Evolutionary conservation across 2,888 invertebrate species (phyloP).

Genomic region (Polydesmus complanatus): DNA sequence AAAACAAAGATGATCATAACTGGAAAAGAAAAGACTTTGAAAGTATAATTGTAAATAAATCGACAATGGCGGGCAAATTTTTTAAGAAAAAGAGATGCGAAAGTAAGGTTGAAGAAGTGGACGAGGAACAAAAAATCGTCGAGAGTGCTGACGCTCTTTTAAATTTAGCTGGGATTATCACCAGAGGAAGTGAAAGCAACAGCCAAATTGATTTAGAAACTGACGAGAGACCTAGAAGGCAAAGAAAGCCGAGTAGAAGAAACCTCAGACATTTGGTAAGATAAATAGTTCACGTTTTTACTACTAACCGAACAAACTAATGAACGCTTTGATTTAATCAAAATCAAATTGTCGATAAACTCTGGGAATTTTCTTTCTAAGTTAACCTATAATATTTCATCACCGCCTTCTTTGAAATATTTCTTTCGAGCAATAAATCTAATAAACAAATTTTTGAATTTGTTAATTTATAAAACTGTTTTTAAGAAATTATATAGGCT

Average conservation of each 20-base stretch:
- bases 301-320: too few species aligned
- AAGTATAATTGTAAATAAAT: neutral
- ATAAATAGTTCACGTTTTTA: neutral
- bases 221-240: neutral
- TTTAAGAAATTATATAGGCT: too few species aligned
- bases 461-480: too few species aligned
- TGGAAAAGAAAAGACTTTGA: constrained; percentile 1
- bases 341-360: too few species aligned
- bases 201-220: too few species aligned
- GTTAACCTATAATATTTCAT: too few species aligned
- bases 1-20: constrained; percentile 4
- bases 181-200: neutral
- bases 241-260: constrained; percentile 4
- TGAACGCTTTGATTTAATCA: too few species aligned
- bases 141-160: constrained; percentile 66
- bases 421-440: too few species aligned
- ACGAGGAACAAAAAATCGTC: constrained; percentile 46
- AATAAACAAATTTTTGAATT: too few species aligned
- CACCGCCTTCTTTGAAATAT: too few species aligned
- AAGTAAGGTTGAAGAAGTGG: constrained; percentile 22
- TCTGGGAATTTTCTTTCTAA: too few species aligned
- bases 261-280: constrained; percentile 7
- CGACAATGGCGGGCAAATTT: neutral
- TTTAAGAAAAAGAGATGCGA: constrained; percentile 11
- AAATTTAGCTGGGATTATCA: constrained; percentile 51